These are phyloP conservation scores for Eudasyphora cyanicolor DNA, from an alignment of 2,888 invertebrate genomes.

Conservation along the genomic window DNA sequence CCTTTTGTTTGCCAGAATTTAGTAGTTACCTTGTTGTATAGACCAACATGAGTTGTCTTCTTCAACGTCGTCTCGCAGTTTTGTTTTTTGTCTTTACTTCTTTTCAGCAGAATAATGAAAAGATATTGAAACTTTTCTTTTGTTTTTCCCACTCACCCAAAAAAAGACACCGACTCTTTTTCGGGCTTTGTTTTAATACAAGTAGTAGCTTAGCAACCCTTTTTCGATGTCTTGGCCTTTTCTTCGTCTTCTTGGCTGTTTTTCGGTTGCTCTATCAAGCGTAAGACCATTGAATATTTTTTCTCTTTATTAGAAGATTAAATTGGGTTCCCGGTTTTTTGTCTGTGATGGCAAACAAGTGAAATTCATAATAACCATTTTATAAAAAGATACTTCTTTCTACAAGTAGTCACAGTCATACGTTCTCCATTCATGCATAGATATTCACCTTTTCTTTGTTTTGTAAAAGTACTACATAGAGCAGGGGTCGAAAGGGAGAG, in stretches of 20 bases:
- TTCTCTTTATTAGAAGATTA: slow-evolving; percentile 20
- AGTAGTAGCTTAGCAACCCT: slow-evolving; percentile 16
- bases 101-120: neutral
- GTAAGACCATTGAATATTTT: slow-evolving; percentile 9
- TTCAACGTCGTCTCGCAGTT: neutral
- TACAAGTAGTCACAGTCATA: neutral
- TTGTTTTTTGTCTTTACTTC: slow-evolving; percentile 4
- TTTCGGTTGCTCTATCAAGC: neutral
- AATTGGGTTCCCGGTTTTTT: neutral
- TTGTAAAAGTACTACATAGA: neutral
- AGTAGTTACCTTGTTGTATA: slow-evolving; percentile 29
- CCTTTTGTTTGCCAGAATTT: slow-evolving; percentile 29
- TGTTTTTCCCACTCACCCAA: slow-evolving; percentile 14
- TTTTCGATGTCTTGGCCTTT: slow-evolving; percentile 1
- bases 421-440: neutral
- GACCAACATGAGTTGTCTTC: neutral
- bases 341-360: slow-evolving; percentile 10
- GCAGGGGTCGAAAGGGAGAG: neutral
- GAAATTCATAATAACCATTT: slow-evolving; percentile 23
- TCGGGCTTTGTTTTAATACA: neutral
- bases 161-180: neutral
- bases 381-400: neutral
- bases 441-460: neutral
- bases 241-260: neutral
- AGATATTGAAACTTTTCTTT: slow-evolving; percentile 25